Percentiles rank a stretch among this genome's conserved stretches.
Conservation (phyloP, 2,888 invertebrate genomes). For the Chaitophorus viminalis region DNA sequence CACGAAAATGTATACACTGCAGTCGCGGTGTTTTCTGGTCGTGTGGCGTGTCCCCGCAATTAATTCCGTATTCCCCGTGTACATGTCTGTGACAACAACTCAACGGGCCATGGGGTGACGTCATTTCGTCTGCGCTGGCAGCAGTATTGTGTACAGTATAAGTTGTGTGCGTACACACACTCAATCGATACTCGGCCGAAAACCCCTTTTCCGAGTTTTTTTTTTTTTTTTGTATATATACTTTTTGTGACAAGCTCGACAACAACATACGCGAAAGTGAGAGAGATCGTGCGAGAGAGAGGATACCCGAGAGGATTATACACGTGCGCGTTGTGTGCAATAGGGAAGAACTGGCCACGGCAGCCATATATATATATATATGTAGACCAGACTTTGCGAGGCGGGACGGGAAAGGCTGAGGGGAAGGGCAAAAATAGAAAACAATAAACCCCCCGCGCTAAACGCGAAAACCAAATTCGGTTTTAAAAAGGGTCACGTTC, state of each 20-base stretch:
- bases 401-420: not conserved
- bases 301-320: not conserved
- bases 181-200: constrained; percentile 42
- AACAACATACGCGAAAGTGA: constrained; percentile 37
- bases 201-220: constrained; percentile 54
- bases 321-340: not conserved
- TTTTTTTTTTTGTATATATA: too few relatives aligned
- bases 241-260: constrained; percentile 55
- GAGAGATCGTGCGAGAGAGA: not conserved
- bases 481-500: constrained; percentile 55
- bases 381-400: not conserved
- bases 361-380: too few relatives aligned
- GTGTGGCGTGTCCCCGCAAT: constrained; percentile 51
- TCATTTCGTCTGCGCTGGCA: constrained; percentile 29
- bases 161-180: not conserved
- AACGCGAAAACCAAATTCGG: constrained; percentile 59
- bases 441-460: constrained; percentile 58
- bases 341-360: not conserved
- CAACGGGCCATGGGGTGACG: constrained; percentile 27
- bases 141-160: not conserved
- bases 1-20: not conserved
- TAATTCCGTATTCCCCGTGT: constrained; percentile 52
- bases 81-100: constrained; percentile 45
- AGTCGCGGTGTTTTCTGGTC: constrained; percentile 2
- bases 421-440: constrained; percentile 36